A percentile compares a stretch with the other conserved stretches of the same genome.
Evolutionary conservation across 64 coral and sea anemone species (phyloP).

Genomic region (Porites lutea): DNA sequence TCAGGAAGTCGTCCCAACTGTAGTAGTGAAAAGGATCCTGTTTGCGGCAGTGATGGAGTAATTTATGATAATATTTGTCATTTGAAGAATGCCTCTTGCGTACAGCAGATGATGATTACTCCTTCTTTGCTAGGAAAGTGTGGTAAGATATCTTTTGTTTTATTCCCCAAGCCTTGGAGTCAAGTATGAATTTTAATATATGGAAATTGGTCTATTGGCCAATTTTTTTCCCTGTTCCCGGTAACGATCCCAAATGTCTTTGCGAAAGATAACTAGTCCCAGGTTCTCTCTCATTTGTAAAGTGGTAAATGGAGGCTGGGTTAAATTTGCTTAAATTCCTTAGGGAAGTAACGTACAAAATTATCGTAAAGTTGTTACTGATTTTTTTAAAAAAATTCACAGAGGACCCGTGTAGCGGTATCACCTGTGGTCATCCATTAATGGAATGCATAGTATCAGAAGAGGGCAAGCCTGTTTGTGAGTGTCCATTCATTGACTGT

Average conservation of each 20-base stretch:
- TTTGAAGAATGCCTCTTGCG: constrained; percentile 19
- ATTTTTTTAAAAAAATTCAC: not conserved
- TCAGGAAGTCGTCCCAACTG: constrained; percentile 6
- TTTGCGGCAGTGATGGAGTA: constrained; percentile 16
- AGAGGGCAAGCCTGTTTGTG: constrained; percentile 32
- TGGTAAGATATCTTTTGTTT: not conserved
- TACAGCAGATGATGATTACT: not conserved
- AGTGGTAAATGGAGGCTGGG: too few relatives aligned
- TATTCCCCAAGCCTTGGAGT: too few relatives aligned
- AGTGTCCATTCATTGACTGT: not conserved
- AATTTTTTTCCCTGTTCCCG: too few relatives aligned
- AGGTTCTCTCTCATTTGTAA: too few relatives aligned
- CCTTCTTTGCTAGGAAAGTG: constrained; percentile 14
- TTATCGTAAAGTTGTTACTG: too few relatives aligned
- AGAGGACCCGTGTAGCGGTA: not conserved
- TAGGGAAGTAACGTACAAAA: too few relatives aligned
- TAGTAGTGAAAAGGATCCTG: constrained; percentile 18
- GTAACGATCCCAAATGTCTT: too few relatives aligned
- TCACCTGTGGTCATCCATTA: constrained; percentile 46
- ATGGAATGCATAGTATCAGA: not conserved
- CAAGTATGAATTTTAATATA: too few relatives aligned
- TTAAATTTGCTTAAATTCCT: too few relatives aligned
- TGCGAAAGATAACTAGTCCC: too few relatives aligned
- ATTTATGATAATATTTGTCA: constrained; percentile 15
- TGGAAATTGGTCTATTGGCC: too few relatives aligned